Conservation (phyloP, 2,113 vertebrate genomes). For the Sminthopsis crassicaudata region DNA sequence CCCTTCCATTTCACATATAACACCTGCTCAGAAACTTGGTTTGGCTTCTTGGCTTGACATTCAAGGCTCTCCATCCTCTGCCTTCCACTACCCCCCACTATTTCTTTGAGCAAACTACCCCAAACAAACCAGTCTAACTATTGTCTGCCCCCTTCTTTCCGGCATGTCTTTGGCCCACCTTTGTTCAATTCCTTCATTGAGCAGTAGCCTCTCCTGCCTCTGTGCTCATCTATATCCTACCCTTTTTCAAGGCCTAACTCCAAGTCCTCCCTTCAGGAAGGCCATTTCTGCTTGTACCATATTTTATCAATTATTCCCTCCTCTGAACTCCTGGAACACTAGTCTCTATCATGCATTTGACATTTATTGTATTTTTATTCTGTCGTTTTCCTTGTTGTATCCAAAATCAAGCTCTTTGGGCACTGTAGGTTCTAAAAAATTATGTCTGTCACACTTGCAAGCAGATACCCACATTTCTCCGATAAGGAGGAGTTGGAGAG, state of each 20-base stretch:
- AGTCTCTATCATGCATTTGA: background rate
- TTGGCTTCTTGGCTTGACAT: background rate
- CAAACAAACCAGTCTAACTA: background rate
- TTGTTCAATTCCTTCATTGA: background rate
- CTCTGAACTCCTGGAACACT: background rate
- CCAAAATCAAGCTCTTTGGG: background rate
- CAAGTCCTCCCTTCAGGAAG: background rate
- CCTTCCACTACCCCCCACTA: background rate
- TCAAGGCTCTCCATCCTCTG: background rate
- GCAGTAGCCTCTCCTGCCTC: background rate
- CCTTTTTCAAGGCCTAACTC: background rate
- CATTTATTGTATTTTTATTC: background rate
- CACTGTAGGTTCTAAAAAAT: background rate
- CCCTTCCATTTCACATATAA: background rate
- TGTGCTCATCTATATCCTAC: background rate
- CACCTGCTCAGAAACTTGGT: background rate
- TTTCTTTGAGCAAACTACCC: background rate
- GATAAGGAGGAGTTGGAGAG: background rate
- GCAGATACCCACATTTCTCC: background rate
- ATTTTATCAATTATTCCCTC: background rate
- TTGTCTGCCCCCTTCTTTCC: background rate
- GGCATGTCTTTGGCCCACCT: background rate
- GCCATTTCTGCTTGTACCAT: background rate
- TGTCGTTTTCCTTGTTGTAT: background rate
- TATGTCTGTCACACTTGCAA: background rate